phyloP scores from a whole-genome alignment of 2,113 vertebrate species.

The Xiphophorus couchianus region DNA sequence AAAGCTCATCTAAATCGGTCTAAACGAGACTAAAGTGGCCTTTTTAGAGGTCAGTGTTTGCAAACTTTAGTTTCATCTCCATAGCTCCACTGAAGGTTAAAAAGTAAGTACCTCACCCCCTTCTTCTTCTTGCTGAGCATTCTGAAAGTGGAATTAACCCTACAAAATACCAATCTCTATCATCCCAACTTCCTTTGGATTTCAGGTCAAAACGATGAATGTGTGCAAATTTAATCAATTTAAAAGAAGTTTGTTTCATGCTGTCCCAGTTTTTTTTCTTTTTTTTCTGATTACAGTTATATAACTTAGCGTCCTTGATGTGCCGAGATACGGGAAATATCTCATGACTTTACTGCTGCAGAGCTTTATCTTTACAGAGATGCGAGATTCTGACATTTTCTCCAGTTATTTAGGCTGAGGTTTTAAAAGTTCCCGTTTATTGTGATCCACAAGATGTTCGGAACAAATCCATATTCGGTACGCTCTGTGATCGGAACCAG shows the following conservation, averaged over 20 bases:
- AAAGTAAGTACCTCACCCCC: no score
- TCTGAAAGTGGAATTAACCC: no score
- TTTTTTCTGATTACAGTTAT: background rate
- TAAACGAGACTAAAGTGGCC: no score
- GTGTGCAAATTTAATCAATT: background rate
- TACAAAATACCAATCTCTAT: background rate
- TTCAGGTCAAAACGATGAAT: background rate
- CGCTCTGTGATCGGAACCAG: no score
- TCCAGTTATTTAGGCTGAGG: background rate
- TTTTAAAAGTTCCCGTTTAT: background rate
- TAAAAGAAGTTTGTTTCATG: background rate
- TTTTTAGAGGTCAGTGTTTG: no score
- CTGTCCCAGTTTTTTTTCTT: background rate
- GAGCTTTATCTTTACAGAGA: background rate
- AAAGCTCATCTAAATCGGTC: no score
- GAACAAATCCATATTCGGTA: background rate
- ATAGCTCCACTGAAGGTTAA: no score
- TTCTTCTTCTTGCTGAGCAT: no score
- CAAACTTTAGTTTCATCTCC: no score
- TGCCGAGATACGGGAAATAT: background rate
- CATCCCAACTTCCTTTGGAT: background rate
- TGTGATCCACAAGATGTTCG: background rate
- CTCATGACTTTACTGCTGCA: background rate
- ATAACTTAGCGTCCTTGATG: background rate
- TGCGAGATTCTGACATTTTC: background rate